Evolutionary conservation across 1,140 invertebrate genomes (phyloP), one percentile per base, ranked within the genome.

Genomic region (Drosophila ogumai): DNA sequence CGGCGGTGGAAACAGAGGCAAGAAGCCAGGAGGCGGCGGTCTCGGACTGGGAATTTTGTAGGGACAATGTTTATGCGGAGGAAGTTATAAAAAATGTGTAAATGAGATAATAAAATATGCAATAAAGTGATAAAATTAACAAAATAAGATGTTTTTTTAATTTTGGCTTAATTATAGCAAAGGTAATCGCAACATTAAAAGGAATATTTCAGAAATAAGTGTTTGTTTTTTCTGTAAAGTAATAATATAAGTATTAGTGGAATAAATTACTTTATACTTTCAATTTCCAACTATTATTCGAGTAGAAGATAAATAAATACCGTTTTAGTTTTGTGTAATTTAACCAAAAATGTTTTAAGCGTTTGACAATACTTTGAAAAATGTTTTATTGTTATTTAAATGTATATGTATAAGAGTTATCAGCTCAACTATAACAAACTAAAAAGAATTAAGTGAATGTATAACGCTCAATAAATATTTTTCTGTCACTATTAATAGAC

Each of bases 31-130:
- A 13, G 60, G 68, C 13, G 69, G 85, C 6, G 50, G 68, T 12
- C 40, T 88, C 2, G 85, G 85, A 2, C 17, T 90, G 25, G 85
- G 85, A 1, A 44, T 90, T 28, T 41, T 90, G 7, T 90, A 60
- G 74, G 7, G 19, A 22, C 2, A 2, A 28, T 8, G 36, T 40
- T 61, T 32, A 52, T 40, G 38, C n/a, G 15, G 0, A 19, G 2
- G 3, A 43, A 58, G 57, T 3, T 28, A 4, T 17, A 15, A 0
- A 17, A 1, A 0, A 19, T 25, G 3, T 43, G 25, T 31, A 7
- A 17, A 15, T 12, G 3, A 65, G 0, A 28, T 5, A 41, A 4
- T n/a, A 3, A 41, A 17, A 38, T 9, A 34, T 17, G 25, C n/a
- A 57, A 56, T 56, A 25, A 41, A 25, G 6, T 40, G 6, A n/a